Percentiles rank a stretch among this genome's conserved stretches.
phyloP scores from a whole-genome alignment of 2,888 invertebrate genomes.

The Scaptomyza caliginosa region DNA sequence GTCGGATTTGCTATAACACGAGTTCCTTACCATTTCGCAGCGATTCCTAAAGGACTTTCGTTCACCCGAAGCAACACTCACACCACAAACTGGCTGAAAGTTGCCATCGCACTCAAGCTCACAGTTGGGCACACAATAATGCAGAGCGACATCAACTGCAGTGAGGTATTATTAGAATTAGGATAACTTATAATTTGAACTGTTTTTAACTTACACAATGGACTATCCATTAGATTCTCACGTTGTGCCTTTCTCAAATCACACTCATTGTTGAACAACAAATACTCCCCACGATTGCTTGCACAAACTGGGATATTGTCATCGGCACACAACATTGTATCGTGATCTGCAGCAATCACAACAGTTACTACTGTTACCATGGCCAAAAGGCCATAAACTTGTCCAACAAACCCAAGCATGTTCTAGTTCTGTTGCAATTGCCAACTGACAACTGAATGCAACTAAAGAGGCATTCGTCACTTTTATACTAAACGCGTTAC shows the following conservation, averaged over 20 bases:
- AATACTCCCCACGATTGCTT: conserved; percentile 48
- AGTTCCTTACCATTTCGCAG: conserved; percentile 64
- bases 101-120: conserved; percentile 50
- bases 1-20: conserved; percentile 55
- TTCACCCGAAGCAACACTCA: conserved; percentile 44
- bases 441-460: conserved; percentile 54
- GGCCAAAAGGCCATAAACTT: conserved; percentile 15
- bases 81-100: conserved; percentile 61
- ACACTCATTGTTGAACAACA: conserved; percentile 74
- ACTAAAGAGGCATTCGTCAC: conserved; percentile 32
- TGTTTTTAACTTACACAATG: conserved; percentile 46
- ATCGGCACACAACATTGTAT: conserved; percentile 50
- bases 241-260: conserved; percentile 67
- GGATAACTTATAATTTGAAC: background rate
- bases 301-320: conserved; percentile 71
- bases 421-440: conserved; percentile 25
- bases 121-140: conserved; percentile 59
- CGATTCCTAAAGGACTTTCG: conserved; percentile 61
- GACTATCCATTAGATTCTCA: conserved; percentile 44
- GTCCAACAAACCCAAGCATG: conserved; percentile 20
- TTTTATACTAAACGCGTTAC: conserved; percentile 52
- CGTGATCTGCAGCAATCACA: conserved; percentile 13
- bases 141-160: conserved; percentile 53
- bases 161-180: background rate
- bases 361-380: background rate